Conservation (phyloP, 1,140 invertebrate species). For the Apolygus lucorum region DNA sequence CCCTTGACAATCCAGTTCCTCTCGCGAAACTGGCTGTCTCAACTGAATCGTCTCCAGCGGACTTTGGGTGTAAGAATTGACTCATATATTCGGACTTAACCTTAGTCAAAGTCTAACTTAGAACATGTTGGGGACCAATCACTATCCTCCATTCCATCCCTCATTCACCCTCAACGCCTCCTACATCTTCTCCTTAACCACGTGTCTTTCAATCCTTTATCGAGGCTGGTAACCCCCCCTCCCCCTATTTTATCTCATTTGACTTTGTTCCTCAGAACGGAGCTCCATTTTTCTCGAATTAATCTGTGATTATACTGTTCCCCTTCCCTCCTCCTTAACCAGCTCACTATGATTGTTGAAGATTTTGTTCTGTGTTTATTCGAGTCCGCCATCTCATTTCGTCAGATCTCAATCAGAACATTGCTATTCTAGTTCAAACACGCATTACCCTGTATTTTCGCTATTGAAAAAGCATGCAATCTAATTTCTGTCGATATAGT, state of each 20-base stretch:
- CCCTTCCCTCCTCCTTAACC: background rate
- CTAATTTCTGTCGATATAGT: too few relatives aligned
- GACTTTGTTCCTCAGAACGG: background rate
- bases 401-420: background rate
- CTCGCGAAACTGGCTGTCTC: too few relatives aligned
- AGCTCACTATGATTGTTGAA: background rate
- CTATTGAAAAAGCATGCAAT: too few relatives aligned
- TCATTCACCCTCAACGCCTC: background rate
- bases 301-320: background rate
- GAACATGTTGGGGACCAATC: too few relatives aligned
- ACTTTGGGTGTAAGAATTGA: too few relatives aligned
- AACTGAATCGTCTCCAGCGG: too few relatives aligned
- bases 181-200: background rate
- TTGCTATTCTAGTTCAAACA: too few relatives aligned
- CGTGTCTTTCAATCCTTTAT: background rate
- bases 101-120: too few relatives aligned
- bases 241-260: background rate
- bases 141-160: too few relatives aligned
- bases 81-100: too few relatives aligned
- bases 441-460: too few relatives aligned
- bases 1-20: too few relatives aligned
- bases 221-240: background rate
- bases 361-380: background rate
- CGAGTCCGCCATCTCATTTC: background rate
- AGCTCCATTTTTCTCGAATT: background rate